Evolutionary conservation across 2,113 vertebrate genomes (phyloP).

Genomic region (Puntigrus tetrazona): DNA sequence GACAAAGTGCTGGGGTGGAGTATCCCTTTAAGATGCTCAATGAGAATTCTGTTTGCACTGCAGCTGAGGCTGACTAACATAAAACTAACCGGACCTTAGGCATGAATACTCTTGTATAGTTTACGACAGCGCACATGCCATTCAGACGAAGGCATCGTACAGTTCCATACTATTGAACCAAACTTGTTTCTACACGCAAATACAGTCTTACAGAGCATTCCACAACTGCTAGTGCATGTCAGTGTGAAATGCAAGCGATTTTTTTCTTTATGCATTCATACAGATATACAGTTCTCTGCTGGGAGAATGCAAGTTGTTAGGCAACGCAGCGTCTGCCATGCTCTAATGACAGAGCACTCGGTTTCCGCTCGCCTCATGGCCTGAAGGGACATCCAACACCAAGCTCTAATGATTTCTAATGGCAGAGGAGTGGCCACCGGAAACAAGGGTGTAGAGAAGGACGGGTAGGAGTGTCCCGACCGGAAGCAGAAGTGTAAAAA

Average conservation of each 20-base stretch:
- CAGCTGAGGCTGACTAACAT: not conserved
- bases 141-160: not conserved
- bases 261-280: constrained; percentile 25
- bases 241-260: constrained; percentile 2
- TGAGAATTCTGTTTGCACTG: not conserved
- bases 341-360: constrained; percentile 74
- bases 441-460: constrained; percentile 71
- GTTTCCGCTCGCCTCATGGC: constrained; percentile 72
- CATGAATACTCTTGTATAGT: not conserved
- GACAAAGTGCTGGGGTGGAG: too few species aligned
- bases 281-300: constrained; percentile 17
- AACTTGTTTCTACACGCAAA: not conserved
- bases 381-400: constrained; percentile 75
- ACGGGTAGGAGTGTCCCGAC: constrained; percentile 50
- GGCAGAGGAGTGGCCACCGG: constrained; percentile 76
- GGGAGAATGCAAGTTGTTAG: constrained; percentile 47
- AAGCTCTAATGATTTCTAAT: constrained; percentile 75
- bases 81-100: not conserved
- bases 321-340: constrained; percentile 68
- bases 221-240: not conserved
- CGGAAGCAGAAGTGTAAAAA: constrained; percentile 32
- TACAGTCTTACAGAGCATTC: not conserved
- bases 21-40: not conserved
- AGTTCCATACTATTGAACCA: not conserved
- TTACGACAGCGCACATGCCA: not conserved